Evolutionary conservation across 2,888 invertebrate species (phyloP).

Genomic region (Drosophila kanekoi): DNA sequence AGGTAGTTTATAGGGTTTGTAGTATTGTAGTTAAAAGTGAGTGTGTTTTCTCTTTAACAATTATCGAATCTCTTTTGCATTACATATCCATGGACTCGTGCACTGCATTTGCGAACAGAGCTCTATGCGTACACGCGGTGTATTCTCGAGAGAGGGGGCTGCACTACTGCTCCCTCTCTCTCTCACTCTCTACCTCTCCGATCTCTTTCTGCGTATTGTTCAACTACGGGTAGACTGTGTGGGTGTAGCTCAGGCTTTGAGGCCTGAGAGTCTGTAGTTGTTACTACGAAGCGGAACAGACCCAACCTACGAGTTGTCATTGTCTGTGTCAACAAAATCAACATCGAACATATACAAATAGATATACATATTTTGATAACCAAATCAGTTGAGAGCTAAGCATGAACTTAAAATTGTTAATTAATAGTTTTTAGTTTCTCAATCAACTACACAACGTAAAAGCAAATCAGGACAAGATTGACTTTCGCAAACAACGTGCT

Average conservation of each 20-base stretch:
- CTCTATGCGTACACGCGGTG: conserved; percentile 12
- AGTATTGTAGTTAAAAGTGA: conserved; percentile 51
- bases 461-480: conserved; percentile 40
- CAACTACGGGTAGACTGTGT: conserved; percentile 46
- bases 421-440: conserved; percentile 25
- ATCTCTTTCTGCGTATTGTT: background rate
- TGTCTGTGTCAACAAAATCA: conserved; percentile 58
- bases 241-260: conserved; percentile 41
- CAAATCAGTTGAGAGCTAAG: conserved; percentile 71
- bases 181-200: conserved; percentile 30
- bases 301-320: conserved; percentile 42
- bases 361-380: conserved; percentile 34
- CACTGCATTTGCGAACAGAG: conserved; percentile 29
- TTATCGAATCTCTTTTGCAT: conserved; percentile 15
- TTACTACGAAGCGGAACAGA: conserved; percentile 52
- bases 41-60: conserved; percentile 31
- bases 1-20: conserved; percentile 48
- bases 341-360: conserved; percentile 37
- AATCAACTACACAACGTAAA: conserved; percentile 58
- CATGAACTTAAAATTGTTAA: conserved; percentile 49
- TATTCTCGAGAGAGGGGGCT: conserved; percentile 21
- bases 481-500: conserved; percentile 50
- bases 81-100: conserved; percentile 35
- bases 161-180: conserved; percentile 49
- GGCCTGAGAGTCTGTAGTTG: conserved; percentile 42